Evolutionary conservation across 2,797 vertebrate genomes (phyloP), one percentile per base, ranked within the genome.

Genomic region (Cyprinella venusta): DNA sequence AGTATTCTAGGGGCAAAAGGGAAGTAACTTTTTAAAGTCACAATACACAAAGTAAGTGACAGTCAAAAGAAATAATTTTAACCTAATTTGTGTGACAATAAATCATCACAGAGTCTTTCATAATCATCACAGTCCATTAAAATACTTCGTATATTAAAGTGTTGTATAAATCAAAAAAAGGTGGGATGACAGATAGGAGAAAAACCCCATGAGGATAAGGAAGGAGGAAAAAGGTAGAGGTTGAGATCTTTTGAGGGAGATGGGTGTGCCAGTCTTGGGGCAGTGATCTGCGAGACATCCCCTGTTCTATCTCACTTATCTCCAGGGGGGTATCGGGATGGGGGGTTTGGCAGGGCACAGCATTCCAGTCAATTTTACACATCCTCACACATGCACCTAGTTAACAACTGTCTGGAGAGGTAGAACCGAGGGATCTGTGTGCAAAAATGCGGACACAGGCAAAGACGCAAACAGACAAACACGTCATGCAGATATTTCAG

Each of bases 361-460:
- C 89, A 90, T 91, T 90, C 90, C 89, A 87, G 71, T 74, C 85
- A 87, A 84, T 88, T 90, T 89, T 87, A 86, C 88, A 89, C 88
- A 85, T 87, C 78, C 85, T 88, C 88, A 90, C 89, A 91, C 88
- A 88, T 89, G 88, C 85, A 88, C 84, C 88, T 85, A 86, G 83
- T 91, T 89, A 91, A 78, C 64, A 76, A 75, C 69, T 76, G 86
- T 87, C 87, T 74, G 82, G 50, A 87, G 82, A 86, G 68, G 50
- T 78, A 82, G 64, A 85, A 24, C 52, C 8, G 7, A 59, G 38
- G 64, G 36, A 81, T 78, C 54, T 4, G 9, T 67, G 75, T 10
- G 26, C 64, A 74, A 77, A 80, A 83, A 76, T 6, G 8, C 52
- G 61, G 48, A 81, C 59, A 61, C 84, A 79, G 70, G 80, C 45